phyloP scores from a whole-genome alignment of 2,888 invertebrate genomes.

The Pyrrhosoma nymphula region DNA sequence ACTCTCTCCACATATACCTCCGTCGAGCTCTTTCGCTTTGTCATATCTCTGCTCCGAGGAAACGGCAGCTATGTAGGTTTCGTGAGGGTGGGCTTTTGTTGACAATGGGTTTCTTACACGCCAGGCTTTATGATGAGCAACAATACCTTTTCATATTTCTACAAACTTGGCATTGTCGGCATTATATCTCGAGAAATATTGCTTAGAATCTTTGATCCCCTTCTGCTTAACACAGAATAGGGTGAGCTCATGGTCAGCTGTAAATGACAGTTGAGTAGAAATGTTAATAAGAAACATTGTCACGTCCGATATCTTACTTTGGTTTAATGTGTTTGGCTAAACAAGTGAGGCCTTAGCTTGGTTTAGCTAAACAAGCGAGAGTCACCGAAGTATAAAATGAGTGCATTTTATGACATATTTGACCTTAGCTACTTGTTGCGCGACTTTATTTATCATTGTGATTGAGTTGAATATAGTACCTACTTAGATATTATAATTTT shows the following conservation, averaged over 20 bases:
- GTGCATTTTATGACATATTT: not conserved
- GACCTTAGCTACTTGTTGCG: not conserved
- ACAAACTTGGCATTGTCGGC: not conserved
- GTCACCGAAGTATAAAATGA: too few species aligned
- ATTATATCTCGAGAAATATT: not conserved
- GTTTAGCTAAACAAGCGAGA: too few species aligned
- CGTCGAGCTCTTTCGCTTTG: not conserved
- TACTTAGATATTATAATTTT: too few species aligned
- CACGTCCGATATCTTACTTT: not conserved
- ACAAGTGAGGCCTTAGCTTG: too few species aligned
- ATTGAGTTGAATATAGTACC: too few species aligned
- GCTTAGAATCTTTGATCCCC: not conserved
- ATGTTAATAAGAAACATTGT: not conserved
- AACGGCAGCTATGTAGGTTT: slow-evolving; percentile 10
- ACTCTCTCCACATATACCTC: slow-evolving; percentile 13
- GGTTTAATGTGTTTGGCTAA: not conserved
- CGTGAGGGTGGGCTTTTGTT: slow-evolving; percentile 4
- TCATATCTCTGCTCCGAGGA: not conserved
- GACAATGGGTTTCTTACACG: slow-evolving; percentile 15
- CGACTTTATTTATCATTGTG: not conserved
- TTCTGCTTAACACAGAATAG: not conserved
- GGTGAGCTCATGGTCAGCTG: not conserved
- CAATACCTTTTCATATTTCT: slow-evolving; percentile 5
- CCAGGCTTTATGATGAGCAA: not conserved
- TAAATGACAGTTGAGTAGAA: not conserved